Conservation (phyloP, 2,113 vertebrate species). For the Cinclus cinclus region DNA sequence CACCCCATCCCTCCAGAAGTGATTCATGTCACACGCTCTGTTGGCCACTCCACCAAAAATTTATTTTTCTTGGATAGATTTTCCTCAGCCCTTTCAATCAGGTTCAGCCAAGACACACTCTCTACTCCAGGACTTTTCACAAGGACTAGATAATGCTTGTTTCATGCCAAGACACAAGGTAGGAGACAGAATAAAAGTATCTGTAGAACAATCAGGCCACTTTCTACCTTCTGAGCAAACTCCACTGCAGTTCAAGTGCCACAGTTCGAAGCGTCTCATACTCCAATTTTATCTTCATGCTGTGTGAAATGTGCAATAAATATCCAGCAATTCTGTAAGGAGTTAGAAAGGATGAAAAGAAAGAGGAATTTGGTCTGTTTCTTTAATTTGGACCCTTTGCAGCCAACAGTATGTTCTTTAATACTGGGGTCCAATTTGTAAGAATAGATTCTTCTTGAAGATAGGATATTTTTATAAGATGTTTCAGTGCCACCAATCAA, state of each 20-base stretch:
- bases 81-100: neutral
- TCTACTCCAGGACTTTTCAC: neutral
- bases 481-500: neutral
- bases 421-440: neutral
- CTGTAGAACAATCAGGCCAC: neutral
- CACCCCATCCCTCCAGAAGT: neutral
- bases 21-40: neutral
- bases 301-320: neutral
- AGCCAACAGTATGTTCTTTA: neutral
- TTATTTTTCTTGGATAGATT: slow-evolving; percentile 10
- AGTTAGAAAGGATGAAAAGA: neutral
- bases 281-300: neutral
- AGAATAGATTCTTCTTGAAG: neutral
- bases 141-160: neutral
- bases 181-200: neutral
- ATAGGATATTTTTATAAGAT: slow-evolving; percentile 1
- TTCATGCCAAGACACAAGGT: neutral
- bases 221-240: neutral
- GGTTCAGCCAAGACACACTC: slow-evolving; percentile 32
- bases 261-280: neutral
- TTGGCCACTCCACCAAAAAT: neutral
- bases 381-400: neutral
- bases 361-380: neutral
- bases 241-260: neutral
- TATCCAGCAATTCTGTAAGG: neutral